Percentiles rank a stretch among this genome's conserved stretches.
Evolutionary conservation across 2,797 vertebrate genomes (phyloP).

Genomic region (Vespertilio murinus): DNA sequence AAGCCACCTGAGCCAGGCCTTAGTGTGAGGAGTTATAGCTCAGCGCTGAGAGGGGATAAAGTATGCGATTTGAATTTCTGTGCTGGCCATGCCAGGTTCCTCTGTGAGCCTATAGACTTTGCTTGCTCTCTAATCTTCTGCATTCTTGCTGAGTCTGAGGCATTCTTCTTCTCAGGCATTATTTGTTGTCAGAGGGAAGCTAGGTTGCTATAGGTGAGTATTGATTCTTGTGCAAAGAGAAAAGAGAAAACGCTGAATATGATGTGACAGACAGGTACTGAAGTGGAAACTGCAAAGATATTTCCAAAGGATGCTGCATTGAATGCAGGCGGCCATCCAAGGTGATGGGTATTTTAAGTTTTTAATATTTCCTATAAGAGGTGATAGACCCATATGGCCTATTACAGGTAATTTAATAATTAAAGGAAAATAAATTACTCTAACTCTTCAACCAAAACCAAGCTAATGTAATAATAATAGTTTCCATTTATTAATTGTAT

Average conservation of each 20-base stretch:
- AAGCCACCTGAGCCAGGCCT: background rate
- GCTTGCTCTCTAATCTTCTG: background rate
- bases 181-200: slow-evolving; percentile 37
- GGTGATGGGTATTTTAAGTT: background rate
- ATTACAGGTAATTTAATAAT: slow-evolving; percentile 25
- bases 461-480: slow-evolving; percentile 27
- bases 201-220: slow-evolving; percentile 16
- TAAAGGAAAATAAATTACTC: background rate
- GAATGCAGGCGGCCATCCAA: background rate
- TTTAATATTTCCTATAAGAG: background rate
- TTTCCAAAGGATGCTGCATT: background rate
- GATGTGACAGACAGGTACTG: background rate
- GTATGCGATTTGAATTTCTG: background rate
- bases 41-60: background rate
- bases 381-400: background rate
- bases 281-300: background rate
- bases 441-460: slow-evolving; percentile 15
- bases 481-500: slow-evolving; percentile 34
- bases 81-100: background rate
- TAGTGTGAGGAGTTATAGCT: background rate
- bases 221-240: slow-evolving; percentile 32
- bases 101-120: background rate
- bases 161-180: slow-evolving; percentile 13
- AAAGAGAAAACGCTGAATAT: slow-evolving; percentile 46
- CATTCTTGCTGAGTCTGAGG: slow-evolving; percentile 1